Percentiles rank a stretch among this genome's conserved stretches.
Conservation (phyloP, 1,140 invertebrate genomes). For the Cydia amplana region DNA sequence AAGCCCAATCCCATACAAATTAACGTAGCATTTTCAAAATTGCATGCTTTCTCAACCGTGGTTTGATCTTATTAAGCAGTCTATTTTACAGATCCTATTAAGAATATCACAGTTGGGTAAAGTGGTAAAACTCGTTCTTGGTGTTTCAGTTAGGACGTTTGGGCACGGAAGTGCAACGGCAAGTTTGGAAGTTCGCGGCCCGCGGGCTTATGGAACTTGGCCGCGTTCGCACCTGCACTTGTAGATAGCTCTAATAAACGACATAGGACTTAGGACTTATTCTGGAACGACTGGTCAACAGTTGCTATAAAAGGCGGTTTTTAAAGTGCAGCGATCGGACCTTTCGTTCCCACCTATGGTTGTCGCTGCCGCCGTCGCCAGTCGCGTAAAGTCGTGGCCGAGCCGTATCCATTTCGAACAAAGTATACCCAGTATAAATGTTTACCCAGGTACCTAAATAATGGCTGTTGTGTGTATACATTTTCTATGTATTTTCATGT, state of each 20-base stretch:
- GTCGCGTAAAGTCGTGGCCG: no score
- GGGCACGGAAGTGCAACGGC: not conserved
- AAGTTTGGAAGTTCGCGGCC: not conserved
- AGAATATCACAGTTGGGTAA: not conserved
- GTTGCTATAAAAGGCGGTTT: no score
- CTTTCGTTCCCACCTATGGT: no score
- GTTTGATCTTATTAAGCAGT: slow-evolving; percentile 4
- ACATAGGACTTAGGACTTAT: not conserved
- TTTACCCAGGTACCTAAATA: no score
- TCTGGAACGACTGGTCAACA: no score
- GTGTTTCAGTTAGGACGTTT: not conserved
- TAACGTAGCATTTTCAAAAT: not conserved
- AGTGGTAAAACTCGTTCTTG: not conserved
- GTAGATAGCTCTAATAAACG: not conserved
- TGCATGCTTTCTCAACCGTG: slow-evolving; percentile 1
- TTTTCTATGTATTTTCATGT: no score
- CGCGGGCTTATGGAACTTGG: slow-evolving; percentile 5
- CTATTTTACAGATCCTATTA: slow-evolving; percentile 14
- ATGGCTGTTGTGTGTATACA: no score
- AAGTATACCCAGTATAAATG: no score
- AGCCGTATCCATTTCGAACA: no score
- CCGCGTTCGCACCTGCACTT: not conserved
- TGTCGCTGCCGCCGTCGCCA: no score
- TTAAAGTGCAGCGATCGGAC: no score
- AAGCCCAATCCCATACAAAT: not conserved